Conservation (phyloP, 2,888 invertebrate genomes). For the Ophraella communa region DNA sequence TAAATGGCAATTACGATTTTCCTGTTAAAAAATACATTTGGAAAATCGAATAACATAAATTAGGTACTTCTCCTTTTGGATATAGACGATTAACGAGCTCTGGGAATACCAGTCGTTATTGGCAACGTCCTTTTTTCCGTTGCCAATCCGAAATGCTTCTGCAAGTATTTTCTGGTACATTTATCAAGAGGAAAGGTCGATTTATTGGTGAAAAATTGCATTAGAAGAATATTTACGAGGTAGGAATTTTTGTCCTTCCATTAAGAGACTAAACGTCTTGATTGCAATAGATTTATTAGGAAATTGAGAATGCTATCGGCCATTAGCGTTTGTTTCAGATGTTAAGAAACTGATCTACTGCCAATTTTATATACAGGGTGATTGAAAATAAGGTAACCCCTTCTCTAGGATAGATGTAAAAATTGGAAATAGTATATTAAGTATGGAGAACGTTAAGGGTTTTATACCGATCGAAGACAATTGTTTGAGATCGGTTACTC, state of each 20-base stretch:
- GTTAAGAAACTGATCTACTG: too few relatives aligned
- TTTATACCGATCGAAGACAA: too few relatives aligned
- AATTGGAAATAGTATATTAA: too few relatives aligned
- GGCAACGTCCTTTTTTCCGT: conserved; percentile 13
- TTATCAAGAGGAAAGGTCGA: conserved; percentile 10
- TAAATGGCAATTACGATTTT: too few relatives aligned
- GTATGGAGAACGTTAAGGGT: too few relatives aligned
- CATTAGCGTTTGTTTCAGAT: too few relatives aligned
- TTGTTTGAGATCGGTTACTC: too few relatives aligned
- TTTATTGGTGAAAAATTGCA: conserved; percentile 10
- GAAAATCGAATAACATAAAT: conserved; percentile 23
- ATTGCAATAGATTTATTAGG: conserved; percentile 5
- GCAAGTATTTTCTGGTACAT: conserved; percentile 13
- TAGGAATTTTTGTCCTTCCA: conserved; percentile 13
- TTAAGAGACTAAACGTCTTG: conserved; percentile 21
- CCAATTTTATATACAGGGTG: too few relatives aligned
- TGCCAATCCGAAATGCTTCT: neutral
- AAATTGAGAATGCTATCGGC: neutral
- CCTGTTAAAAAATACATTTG: too few relatives aligned
- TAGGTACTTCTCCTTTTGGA: conserved; percentile 9
- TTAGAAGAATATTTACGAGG: conserved; percentile 1
- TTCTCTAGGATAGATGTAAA: too few relatives aligned
- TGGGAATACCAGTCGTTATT: conserved; percentile 15
- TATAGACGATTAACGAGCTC: conserved; percentile 16
- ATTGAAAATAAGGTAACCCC: too few relatives aligned